Evolutionary conservation across 2,888 invertebrate genomes (phyloP).

Genomic region (Ceramica pisi): DNA sequence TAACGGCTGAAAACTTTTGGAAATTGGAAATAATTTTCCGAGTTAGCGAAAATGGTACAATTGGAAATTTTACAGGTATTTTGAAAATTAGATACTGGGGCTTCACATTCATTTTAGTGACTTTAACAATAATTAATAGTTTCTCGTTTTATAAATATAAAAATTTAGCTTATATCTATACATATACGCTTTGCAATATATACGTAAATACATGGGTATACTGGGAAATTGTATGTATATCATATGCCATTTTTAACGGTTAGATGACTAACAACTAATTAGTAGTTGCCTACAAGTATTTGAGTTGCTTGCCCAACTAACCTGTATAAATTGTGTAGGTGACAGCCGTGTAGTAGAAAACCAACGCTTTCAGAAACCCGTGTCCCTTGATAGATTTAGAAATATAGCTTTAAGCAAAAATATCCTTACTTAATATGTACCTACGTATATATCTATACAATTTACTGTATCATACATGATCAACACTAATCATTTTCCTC

Average conservation of each 20-base stretch:
- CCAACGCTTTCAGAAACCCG: constrained; percentile 64
- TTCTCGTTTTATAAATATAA: constrained; percentile 62
- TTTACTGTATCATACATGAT: constrained; percentile 71
- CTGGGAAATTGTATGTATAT: constrained; percentile 47
- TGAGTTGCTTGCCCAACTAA: constrained; percentile 73
- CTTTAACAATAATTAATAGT: constrained; percentile 62
- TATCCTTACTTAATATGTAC: constrained; percentile 65
- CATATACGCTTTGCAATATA: constrained; percentile 72
- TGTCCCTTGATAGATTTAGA: constrained; percentile 66
- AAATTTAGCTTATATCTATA: constrained; percentile 65
- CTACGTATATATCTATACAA: constrained; percentile 70
- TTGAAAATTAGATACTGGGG: constrained; percentile 82
- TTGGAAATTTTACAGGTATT: constrained; percentile 88
- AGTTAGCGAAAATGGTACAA: constrained; percentile 87
- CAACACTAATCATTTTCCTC: constrained; percentile 72
- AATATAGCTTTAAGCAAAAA: constrained; percentile 59
- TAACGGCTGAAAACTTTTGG: constrained; percentile 85
- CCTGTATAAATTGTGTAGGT: constrained; percentile 70
- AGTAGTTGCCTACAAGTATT: constrained; percentile 55
- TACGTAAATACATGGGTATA: constrained; percentile 67
- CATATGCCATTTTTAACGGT: constrained; percentile 49
- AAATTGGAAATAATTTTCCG: constrained; percentile 83
- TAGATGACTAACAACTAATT: constrained; percentile 46
- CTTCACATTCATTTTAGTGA: constrained; percentile 75
- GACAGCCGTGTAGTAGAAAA: constrained; percentile 70